These are phyloP conservation scores for Morphnarchus princeps DNA, from an alignment of 2,113 vertebrate genomes.

Conservation along the genomic window DNA sequence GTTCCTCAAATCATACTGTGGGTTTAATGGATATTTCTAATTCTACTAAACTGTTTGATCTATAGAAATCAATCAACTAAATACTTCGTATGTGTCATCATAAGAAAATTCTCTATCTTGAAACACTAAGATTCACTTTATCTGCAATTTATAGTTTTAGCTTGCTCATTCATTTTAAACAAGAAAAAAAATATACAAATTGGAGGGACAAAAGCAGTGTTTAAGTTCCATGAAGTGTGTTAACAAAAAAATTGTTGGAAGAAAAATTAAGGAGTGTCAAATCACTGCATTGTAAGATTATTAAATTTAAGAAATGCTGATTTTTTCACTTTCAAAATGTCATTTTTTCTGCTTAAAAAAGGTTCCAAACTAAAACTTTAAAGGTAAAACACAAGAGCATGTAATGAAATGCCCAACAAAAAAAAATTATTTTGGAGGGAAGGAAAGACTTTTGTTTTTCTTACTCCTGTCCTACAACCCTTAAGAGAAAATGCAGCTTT, in stretches of 20 bases:
- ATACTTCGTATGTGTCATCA: not conserved
- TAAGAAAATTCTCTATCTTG: not conserved
- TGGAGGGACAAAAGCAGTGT: not conserved
- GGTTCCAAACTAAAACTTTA: not conserved
- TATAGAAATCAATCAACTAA: not conserved
- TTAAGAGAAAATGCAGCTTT: not conserved
- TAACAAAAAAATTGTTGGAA: not conserved
- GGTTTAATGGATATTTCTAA: not conserved
- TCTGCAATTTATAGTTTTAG: not conserved
- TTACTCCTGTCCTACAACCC: not conserved
- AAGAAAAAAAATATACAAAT: not conserved
- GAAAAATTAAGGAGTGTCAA: not conserved
- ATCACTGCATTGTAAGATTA: not conserved
- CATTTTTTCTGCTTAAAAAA: not conserved
- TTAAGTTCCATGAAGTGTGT: not conserved
- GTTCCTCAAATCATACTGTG: not conserved
- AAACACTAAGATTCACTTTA: not conserved
- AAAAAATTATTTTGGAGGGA: rapidly evolving
- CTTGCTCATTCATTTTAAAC: not conserved
- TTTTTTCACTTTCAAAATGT: not conserved
- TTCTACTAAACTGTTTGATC: not conserved
- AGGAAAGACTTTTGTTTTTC: not conserved
- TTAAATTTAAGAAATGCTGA: not conserved
- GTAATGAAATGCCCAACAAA: not conserved
- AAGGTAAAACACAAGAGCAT: not conserved